Evolutionary conservation across 2,113 vertebrate species (phyloP), one percentile per base, ranked within the genome.

Genomic region (Anhinga anhinga): DNA sequence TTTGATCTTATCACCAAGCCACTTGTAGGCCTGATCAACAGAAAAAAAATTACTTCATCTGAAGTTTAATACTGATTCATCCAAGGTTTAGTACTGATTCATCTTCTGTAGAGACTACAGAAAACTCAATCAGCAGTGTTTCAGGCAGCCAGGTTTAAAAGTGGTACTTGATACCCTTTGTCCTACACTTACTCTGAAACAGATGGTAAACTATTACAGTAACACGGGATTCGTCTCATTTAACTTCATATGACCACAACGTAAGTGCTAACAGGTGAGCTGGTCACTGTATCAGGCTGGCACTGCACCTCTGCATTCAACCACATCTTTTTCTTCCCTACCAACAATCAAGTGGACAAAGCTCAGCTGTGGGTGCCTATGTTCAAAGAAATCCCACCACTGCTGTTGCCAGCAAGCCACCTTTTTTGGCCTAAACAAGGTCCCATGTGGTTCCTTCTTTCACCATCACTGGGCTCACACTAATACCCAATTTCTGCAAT

Each of bases 271-370:
- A 9, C 11, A 3, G 8, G 2, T 5, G 34, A 65, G 15, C 21
- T 22, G 19, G 59, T 56, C 40, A 59, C 36, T 52, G 9, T 15
- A 1, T 13, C 0, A 0, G 34, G 25, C 34, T 69, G n/a, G 30
- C 50, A 44, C 0, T 14, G 45, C 55, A 62, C 25, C 34, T 86
- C 62, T 58, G 50, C 52, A 36, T 21, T 30, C 38, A 67, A 15
- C 14, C 53, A 65, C 11, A 4, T 9, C 40, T 30, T 52, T 32
- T 10, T 93, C 8, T 52, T 40, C 66, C 61, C 71, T 27, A 47
- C 34, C n/a, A 80, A 17, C 34, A 56, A 16, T 12, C 12, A 77
- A 27, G 14, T 2, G 2, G 30, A 56, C 4, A 2, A 69, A 80
- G 45, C 45, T 90, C 62, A 81, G 45, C 42, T 62, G 50, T 6